A percentile compares a stretch with the other conserved stretches of the same genome.
Evolutionary conservation across 2,888 invertebrate species (phyloP).

Genomic region (Leucophenga maculata): DNA sequence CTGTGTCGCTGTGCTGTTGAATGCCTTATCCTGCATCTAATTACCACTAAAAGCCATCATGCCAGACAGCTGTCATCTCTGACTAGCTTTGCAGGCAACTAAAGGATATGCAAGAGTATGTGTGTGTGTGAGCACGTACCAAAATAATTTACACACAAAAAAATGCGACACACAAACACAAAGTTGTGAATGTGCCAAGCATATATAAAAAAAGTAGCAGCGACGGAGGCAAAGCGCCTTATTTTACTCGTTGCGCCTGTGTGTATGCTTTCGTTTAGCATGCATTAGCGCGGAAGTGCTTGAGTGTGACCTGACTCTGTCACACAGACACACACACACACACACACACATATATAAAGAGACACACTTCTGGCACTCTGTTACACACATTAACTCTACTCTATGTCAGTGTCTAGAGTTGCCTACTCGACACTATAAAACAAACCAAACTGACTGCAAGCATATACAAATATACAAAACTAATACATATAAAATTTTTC

Average conservation of each 20-base stretch:
- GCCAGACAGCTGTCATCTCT: slow-evolving; percentile 43
- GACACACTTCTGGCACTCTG: not conserved
- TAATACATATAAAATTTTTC: not conserved
- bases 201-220: no score
- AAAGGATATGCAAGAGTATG: not conserved
- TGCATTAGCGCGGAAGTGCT: slow-evolving; percentile 22
- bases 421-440: slow-evolving; percentile 17
- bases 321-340: not conserved
- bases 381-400: slow-evolving; percentile 8
- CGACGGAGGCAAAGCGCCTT: no score
- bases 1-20: not conserved
- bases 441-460: not conserved
- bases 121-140: slow-evolving; percentile 11
- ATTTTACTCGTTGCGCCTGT: no score
- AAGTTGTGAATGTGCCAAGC: not conserved
- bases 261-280: slow-evolving; percentile 3
- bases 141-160: slow-evolving; percentile 10
- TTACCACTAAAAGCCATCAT: slow-evolving; percentile 53
- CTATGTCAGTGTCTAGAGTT: not conserved
- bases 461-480: not conserved
- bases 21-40: slow-evolving; percentile 57
- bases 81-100: slow-evolving; percentile 1
- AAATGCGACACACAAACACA: not conserved
- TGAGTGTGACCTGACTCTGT: slow-evolving; percentile 15
- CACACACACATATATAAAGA: no score